Evolutionary conservation across 2,113 vertebrate genomes (phyloP), one percentile per base, ranked within the genome.

Genomic region (Cheirogaleus medius): DNA sequence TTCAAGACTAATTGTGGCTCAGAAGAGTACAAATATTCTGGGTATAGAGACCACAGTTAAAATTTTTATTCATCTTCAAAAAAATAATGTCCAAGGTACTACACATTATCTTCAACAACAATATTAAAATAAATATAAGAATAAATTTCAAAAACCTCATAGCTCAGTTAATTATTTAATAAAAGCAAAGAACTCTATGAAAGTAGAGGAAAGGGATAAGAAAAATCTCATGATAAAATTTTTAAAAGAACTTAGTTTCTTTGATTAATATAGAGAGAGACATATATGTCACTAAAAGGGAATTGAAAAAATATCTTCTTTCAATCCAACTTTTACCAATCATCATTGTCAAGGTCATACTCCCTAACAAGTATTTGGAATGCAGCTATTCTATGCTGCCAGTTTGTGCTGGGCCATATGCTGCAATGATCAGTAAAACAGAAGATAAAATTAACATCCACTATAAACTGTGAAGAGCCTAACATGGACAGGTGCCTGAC

Each of bases 311-410:
- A 37, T 47, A 69, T 37, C 12, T 95, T 86, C 39, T 85, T 76
- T 49, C 37, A 64, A 93, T 0, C 8, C 10, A 76, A 2, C 9
- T 66, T 95, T 86, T 42, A 20, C 68, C 20, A 86, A 0, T 32
- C 29, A 8, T 66, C 47, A 34, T 27, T 49, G 49, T 83, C 91
- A 95, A 95, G 88, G 94, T 95, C 95, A 84, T 37, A 27, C 1
- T 90, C 8, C 6, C 49, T 84, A 34, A 49, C 47, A 37, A 56
- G 71, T 14, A 63, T 73, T 90, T 80, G 74, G 81, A 80, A 80
- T 13, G 13, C 11, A 56, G 42, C 8, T 29, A 3, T 39, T 32
- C 25, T 25, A n/a, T 6, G 1, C 73, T 77, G 83, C 58, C 73
- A 89, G 92, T 56, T 29, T 34, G 42, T 64, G 14, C 27, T 44